Base-by-base conservation (phyloP, 2,113 vertebrate genomes). In the Apeltes quadracus region DNA sequence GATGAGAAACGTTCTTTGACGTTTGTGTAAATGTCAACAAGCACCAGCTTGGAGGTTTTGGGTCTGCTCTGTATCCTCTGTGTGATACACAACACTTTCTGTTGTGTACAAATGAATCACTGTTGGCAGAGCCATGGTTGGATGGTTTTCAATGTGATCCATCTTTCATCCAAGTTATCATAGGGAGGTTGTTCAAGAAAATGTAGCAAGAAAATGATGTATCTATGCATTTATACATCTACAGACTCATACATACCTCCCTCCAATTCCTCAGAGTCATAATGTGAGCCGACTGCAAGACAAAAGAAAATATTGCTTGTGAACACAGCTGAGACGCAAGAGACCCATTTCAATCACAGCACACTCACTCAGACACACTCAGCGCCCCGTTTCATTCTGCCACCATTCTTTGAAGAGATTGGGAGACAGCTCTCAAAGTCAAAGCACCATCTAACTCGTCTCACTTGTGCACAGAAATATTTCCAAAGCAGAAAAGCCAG, bases 241-340 rank as follows among this genome's bases (percentile, higher is more conserved):
- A 46, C 8, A 22, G n/a, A 23, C 22, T 58, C 59, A 64, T 4
- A 81, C 95, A 7, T 91, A 99, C 98, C 95, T 99, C 97, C 86
- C 96, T 94, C 98, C 98, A 99, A 88, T 84, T 98, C 75, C 97
- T 95, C 56, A 99, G 77, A 43, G 94, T 94, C 96, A 99, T 94
- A 46, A 98, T 93, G 41, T 99, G 97, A 84, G 97, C 97, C 6
- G 97, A 98, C 98, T 99, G 79, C 38, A 75, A 57, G 12, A 80
- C 25, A 85, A 3, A 29, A 61, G 27, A 76, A 16, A 63, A 34
- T 14, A 63, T 23, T 15, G 13, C n/a, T n/a, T n/a, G 7, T 50
- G 46, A 63, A 39, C 11, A 10, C 3, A 29, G 39, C 3, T 6
- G 32, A 69, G 22, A 36, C 22, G 22, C 14, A 53, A 29, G 13